These are phyloP conservation scores for fruit fly (Drosophila melanogaster) DNA, from an alignment of 1,140 invertebrate genomes.

Conservation along the genomic window Release_6_plus_ISO1_MT NT_037436.4:20542001-20542500, in stretches of 20 bases:
- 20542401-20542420: slow-evolving; percentile 40
- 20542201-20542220: slow-evolving; percentile 42
- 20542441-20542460: slow-evolving; percentile 34
- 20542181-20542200: too few species aligned
- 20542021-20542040: too few species aligned
- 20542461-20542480: slow-evolving; percentile 52
- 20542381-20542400: slow-evolving; percentile 73
- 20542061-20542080: too few species aligned
- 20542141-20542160: too few species aligned
- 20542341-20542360: slow-evolving; percentile 52
- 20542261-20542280: slow-evolving; percentile 33
- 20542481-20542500: slow-evolving; percentile 61
- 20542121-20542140: too few species aligned
- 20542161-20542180: too few species aligned
- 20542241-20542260: slow-evolving; percentile 28
- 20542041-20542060: too few species aligned
- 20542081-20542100: too few species aligned
- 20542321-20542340: slow-evolving; percentile 14
- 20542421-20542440: not conserved
- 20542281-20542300: slow-evolving; percentile 8
- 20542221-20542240: slow-evolving; percentile 23
- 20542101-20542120: too few species aligned
- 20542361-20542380: slow-evolving; percentile 63
- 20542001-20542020: too few species aligned
- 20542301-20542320: slow-evolving; percentile 3